A percentile compares a stretch with the other conserved stretches of the same genome.
Evolutionary conservation across 2,113 vertebrate genomes (phyloP).

Genomic region (Halcyon malimbica): DNA sequence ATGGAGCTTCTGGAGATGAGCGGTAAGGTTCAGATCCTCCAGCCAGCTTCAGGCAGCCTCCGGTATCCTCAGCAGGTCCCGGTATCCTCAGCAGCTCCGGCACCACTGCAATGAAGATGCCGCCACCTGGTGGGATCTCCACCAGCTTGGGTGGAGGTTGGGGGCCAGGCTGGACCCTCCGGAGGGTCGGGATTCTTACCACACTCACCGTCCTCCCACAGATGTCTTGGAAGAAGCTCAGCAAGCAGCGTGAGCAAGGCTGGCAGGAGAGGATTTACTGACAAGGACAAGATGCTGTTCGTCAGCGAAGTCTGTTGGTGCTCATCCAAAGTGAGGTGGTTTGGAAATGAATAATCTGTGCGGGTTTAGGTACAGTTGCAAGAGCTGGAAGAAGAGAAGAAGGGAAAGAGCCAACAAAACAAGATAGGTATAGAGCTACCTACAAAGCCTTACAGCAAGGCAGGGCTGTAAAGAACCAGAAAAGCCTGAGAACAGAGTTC

Average conservation of each 20-base stretch:
- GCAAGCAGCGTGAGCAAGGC: not conserved
- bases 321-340: not conserved
- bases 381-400: not conserved
- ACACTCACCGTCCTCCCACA: rapidly evolving
- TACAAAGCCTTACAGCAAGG: rapidly evolving
- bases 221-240: not conserved
- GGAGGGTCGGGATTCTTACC: not conserved
- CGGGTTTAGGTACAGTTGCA: not conserved
- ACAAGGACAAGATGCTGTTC: not conserved
- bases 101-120: conserved; percentile 40
- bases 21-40: not conserved
- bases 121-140: conserved; percentile 61
- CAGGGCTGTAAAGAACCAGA: not conserved
- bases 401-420: not conserved
- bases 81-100: not conserved
- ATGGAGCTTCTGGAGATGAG: not conserved
- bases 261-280: not conserved
- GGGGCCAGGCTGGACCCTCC: not conserved
- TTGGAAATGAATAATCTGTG: not conserved
- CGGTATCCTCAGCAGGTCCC: not conserved
- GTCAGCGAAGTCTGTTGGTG: not conserved
- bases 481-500: not conserved
- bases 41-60: not conserved
- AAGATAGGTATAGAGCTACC: not conserved
- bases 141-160: not conserved